These are phyloP conservation scores for Rhincodon typus DNA, from an alignment of 2,797 vertebrate genomes.

Conservation along the genomic window DNA sequence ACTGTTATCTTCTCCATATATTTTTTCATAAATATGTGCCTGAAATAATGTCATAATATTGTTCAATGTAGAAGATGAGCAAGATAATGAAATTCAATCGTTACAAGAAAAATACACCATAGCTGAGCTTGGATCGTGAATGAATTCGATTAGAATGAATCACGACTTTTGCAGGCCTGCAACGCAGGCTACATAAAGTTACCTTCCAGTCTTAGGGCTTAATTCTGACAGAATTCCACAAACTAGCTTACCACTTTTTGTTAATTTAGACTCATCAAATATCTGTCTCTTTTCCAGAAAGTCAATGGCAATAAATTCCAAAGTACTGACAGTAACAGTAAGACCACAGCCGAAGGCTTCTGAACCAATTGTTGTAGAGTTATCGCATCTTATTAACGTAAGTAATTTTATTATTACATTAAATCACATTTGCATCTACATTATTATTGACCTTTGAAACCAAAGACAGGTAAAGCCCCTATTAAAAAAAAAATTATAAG, in stretches of 20 bases:
- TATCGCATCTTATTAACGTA: slow-evolving; percentile 77
- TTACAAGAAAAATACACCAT: background rate
- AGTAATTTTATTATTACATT: slow-evolving; percentile 48
- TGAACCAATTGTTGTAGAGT: slow-evolving; percentile 85
- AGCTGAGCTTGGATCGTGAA: background rate
- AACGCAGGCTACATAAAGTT: background rate
- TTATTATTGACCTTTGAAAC: background rate
- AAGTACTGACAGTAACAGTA: slow-evolving; percentile 86
- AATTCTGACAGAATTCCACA: background rate
- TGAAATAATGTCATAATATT: background rate
- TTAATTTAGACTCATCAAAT: background rate
- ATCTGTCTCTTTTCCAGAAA: slow-evolving; percentile 53
- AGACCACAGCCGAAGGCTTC: slow-evolving; percentile 79
- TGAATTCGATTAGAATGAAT: background rate
- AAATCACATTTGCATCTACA: background rate
- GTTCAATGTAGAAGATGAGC: background rate
- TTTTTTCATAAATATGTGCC: background rate
- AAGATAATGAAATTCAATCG: background rate
- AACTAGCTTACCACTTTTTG: background rate
- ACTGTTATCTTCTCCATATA: background rate
- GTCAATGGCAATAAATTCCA: slow-evolving; percentile 80
- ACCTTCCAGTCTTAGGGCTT: background rate
- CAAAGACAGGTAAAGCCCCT: background rate
- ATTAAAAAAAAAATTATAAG: background rate
- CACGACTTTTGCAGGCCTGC: background rate